Conservation (phyloP, 2,888 invertebrate species). For the Caenorhabditis macrosperma region DNA sequence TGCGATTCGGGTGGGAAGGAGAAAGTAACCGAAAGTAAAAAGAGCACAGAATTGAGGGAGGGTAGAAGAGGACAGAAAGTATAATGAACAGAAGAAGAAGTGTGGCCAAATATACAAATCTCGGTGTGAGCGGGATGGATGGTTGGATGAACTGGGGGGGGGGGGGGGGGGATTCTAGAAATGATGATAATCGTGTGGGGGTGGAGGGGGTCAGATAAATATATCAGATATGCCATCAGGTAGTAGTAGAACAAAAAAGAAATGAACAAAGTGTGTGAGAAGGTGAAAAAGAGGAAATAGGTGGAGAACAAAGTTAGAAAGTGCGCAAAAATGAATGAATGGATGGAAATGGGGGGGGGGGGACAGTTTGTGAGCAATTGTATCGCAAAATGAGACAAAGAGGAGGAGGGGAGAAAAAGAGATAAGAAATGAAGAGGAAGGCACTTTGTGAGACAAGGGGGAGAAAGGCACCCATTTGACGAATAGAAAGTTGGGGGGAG, state of each 20-base stretch:
- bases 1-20: too few species aligned
- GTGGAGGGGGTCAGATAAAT: neutral
- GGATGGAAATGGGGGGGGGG: too few species aligned
- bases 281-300: too few species aligned
- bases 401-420: neutral
- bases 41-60: too few species aligned
- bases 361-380: neutral
- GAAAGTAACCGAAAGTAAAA: too few species aligned
- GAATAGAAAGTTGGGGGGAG: neutral
- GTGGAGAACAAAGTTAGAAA: too few species aligned
- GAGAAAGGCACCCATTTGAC: conserved; percentile 22
- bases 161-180: too few species aligned
- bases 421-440: conserved; percentile 1
- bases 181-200: too few species aligned
- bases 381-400: neutral
- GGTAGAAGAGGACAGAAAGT: neutral
- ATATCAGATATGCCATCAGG: neutral
- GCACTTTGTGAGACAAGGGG: conserved; percentile 30
- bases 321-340: too few species aligned
- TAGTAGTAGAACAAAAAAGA: neutral
- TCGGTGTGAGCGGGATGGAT: too few species aligned
- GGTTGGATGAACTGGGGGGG: too few species aligned
- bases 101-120: neutral
- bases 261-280: too few species aligned
- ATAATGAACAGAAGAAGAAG: neutral